Evolutionary conservation across 2,888 invertebrate genomes (phyloP).

Genomic region (Tenthredo livida): DNA sequence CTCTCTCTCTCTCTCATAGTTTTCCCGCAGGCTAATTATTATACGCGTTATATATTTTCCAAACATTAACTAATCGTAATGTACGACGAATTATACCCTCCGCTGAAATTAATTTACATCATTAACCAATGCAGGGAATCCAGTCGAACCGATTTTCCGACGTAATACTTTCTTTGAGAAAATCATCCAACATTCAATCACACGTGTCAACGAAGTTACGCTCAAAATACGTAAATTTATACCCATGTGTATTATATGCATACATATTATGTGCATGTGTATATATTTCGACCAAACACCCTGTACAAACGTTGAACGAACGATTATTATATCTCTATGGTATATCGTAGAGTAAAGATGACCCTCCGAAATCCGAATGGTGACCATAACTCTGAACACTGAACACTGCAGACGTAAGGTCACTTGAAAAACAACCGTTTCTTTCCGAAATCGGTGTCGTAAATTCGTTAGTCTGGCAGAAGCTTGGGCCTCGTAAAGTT

Average conservation of each 20-base stretch:
- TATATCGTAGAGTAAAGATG: constrained; percentile 12
- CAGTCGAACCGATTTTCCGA: neutral
- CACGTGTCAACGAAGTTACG: neutral
- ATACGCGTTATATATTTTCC: constrained; percentile 24
- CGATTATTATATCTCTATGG: neutral
- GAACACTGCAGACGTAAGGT: constrained; percentile 13
- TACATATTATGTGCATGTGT: neutral
- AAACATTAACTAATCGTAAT: constrained; percentile 8
- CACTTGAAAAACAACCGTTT: constrained; percentile 36
- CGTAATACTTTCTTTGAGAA: neutral
- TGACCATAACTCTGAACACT: constrained; percentile 10
- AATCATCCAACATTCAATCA: neutral
- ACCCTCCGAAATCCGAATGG: constrained; percentile 2
- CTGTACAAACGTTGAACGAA: neutral
- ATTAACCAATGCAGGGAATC: neutral
- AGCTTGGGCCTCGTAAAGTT: constrained; percentile 59
- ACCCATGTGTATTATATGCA: too few species aligned
- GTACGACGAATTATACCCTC: neutral
- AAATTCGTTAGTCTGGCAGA: constrained; percentile 63
- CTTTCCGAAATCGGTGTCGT: constrained; percentile 61
- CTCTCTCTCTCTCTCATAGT: constrained; percentile 23
- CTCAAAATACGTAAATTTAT: neutral
- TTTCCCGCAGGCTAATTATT: constrained; percentile 25
- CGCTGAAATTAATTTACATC: neutral
- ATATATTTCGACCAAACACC: neutral